phyloP scores from a whole-genome alignment of 2,888 invertebrate genomes.

The Leucozona laternaria region DNA sequence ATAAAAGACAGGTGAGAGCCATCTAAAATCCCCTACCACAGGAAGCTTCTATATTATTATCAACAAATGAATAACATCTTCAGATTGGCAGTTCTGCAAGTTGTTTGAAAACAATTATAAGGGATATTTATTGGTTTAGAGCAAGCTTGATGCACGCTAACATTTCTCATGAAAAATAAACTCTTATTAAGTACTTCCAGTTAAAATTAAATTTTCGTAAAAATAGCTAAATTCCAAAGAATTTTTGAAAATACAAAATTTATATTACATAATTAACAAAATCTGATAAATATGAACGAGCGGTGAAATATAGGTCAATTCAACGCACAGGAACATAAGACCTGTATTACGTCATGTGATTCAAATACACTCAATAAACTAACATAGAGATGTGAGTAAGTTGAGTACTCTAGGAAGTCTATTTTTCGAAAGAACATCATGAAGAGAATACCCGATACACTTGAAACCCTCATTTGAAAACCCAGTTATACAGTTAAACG shows the following conservation, averaged over 20 bases:
- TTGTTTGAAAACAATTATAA: background rate
- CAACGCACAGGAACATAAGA: background rate
- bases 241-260: no score
- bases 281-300: no score
- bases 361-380: background rate
- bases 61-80: background rate
- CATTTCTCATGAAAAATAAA: no score
- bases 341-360: background rate
- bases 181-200: no score
- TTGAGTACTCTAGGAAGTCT: background rate
- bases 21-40: background rate
- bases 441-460: background rate
- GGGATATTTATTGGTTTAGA: background rate
- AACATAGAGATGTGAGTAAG: background rate
- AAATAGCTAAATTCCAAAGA: no score
- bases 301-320: no score
- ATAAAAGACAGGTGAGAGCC: slow-evolving; percentile 4
- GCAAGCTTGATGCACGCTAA: no score
- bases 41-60: background rate
- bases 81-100: slow-evolving; percentile 17
- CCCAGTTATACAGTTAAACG: background rate
- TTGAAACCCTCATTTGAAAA: background rate
- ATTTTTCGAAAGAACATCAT: background rate
- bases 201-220: no score
- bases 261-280: no score